phyloP scores from a whole-genome alignment of 2,113 vertebrate genomes.

The Nycticorax nycticorax region DNA sequence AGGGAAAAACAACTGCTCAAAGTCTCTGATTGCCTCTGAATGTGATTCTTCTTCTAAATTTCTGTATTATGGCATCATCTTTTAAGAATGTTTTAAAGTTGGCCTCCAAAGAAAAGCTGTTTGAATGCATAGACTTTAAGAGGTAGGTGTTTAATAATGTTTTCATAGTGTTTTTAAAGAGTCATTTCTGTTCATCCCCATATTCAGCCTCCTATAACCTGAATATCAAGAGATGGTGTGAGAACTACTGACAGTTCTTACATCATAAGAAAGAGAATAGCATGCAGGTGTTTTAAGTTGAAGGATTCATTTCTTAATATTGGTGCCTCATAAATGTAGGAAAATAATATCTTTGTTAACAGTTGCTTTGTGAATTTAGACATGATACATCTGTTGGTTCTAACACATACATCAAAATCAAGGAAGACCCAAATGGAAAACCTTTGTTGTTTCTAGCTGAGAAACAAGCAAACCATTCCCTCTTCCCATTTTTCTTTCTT shows the following conservation, averaged over 20 bases:
- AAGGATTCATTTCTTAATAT: background rate
- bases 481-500: slow-evolving; percentile 23
- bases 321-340: background rate
- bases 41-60: background rate
- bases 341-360: background rate
- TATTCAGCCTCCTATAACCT: background rate
- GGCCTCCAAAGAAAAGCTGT: background rate
- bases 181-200: background rate
- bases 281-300: background rate
- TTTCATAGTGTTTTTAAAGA: background rate
- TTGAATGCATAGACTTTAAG: background rate
- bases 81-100: background rate
- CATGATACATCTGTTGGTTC: background rate
- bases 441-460: background rate
- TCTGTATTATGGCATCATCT: background rate
- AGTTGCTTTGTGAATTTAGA: background rate
- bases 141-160: background rate
- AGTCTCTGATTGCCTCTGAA: background rate
- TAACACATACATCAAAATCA: slow-evolving; percentile 1
- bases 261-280: background rate
- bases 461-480: slow-evolving; percentile 12
- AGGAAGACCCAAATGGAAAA: background rate
- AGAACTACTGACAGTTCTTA: background rate
- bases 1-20: background rate
- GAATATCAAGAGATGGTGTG: background rate